These are phyloP conservation scores for Drosophila mimetica DNA, from an alignment of 2,888 invertebrate genomes.

Conservation along the genomic window DNA sequence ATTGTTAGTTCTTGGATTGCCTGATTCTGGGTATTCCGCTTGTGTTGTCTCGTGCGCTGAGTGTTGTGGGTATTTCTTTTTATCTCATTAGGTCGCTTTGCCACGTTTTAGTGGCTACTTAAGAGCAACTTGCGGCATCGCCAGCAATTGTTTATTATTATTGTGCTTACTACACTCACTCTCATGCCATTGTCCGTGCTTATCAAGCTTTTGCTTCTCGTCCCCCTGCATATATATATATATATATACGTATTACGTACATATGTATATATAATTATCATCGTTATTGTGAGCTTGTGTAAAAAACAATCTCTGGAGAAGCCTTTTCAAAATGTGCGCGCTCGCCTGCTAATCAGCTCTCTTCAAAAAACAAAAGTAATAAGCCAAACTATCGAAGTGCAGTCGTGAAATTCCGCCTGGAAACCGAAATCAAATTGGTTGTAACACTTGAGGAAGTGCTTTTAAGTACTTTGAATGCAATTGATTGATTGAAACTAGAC, in stretches of 20 bases:
- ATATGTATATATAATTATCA: slow-evolving; percentile 35
- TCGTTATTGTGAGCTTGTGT: slow-evolving; percentile 15
- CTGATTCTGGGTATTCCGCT: slow-evolving; percentile 27
- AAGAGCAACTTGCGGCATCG: slow-evolving; percentile 45
- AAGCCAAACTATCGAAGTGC: slow-evolving; percentile 27
- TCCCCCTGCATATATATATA: not conserved
- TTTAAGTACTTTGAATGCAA: slow-evolving; percentile 12
- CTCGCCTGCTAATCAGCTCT: slow-evolving; percentile 26
- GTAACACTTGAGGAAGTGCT: slow-evolving; percentile 7
- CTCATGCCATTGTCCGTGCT: slow-evolving; percentile 48
- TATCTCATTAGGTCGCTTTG: slow-evolving; percentile 71
- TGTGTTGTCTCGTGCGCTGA: slow-evolving; percentile 3
- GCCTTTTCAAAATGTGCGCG: slow-evolving; percentile 55
- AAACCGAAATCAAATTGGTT: slow-evolving; percentile 15
- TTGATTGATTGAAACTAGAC: slow-evolving; percentile 29
- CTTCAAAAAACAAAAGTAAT: slow-evolving; percentile 15
- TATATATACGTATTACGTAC: no score
- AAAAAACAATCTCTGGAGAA: slow-evolving; percentile 40
- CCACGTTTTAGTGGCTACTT: slow-evolving; percentile 65
- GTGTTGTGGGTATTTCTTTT: slow-evolving; percentile 17
- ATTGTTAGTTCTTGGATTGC: slow-evolving; percentile 48
- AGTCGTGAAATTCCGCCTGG: slow-evolving; percentile 32
- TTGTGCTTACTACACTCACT: slow-evolving; percentile 18
- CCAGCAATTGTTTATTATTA: slow-evolving; percentile 44
- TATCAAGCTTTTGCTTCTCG: slow-evolving; percentile 38